phyloP scores from a whole-genome alignment of 1,140 invertebrate species.

The Drosophila santomea region DNA sequence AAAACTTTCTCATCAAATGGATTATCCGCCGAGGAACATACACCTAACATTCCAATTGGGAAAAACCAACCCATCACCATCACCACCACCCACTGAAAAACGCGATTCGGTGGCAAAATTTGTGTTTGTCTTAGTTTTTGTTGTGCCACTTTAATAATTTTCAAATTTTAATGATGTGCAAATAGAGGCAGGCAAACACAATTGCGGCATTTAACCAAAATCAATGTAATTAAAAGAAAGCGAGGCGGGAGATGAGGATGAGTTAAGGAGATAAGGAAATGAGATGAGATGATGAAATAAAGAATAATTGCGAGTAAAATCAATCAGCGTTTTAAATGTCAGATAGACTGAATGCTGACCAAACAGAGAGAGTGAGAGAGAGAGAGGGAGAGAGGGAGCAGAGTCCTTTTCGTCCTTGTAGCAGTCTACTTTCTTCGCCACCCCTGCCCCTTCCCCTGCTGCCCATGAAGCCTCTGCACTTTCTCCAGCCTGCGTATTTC shows the following conservation, averaged over 20 bases:
- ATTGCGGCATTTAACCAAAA: conserved; percentile 69
- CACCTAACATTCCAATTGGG: background rate
- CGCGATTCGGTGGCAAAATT: conserved; percentile 3
- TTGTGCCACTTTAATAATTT: conserved; percentile 79
- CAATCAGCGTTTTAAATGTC: conserved; percentile 73
- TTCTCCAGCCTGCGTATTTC: conserved; percentile 20
- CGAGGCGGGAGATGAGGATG: background rate
- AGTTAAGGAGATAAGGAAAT: too few relatives aligned
- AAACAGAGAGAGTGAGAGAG: too few relatives aligned
- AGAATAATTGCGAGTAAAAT: conserved; percentile 46
- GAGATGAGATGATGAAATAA: background rate
- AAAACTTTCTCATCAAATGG: background rate
- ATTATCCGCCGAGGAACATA: conserved; percentile 4
- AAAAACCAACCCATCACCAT: too few relatives aligned
- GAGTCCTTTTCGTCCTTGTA: conserved; percentile 7
- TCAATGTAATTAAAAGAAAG: conserved; percentile 82
- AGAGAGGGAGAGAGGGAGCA: conserved; percentile 13
- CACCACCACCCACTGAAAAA: background rate
- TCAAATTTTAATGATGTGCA: conserved; percentile 83
- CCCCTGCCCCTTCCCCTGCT: background rate
- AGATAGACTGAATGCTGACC: conserved; percentile 20
- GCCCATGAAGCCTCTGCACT: background rate
- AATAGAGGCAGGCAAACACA: conserved; percentile 57
- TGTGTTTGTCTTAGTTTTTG: conserved; percentile 73
- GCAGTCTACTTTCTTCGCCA: background rate